Evolutionary conservation across 1,140 invertebrate genomes (phyloP).

Genomic region (Phenacoccus solenopsis): DNA sequence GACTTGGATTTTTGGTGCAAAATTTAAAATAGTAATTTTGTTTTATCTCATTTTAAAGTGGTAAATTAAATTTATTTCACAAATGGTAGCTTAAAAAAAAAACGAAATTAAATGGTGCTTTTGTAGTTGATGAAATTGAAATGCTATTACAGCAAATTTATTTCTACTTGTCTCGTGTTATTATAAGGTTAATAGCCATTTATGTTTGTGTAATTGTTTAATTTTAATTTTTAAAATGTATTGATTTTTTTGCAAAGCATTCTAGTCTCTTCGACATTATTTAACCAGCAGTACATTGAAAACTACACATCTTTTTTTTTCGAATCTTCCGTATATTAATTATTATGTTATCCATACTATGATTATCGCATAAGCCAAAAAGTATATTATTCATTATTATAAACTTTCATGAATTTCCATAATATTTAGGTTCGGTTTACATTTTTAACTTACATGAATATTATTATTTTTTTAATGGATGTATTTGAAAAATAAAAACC

Average conservation of each 20-base stretch:
- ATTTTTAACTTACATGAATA: background rate
- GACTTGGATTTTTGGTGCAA: too few relatives aligned
- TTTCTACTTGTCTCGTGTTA: too few relatives aligned
- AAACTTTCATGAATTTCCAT: background rate
- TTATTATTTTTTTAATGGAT: too few relatives aligned
- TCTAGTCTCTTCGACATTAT: background rate
- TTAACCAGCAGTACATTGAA: too few relatives aligned
- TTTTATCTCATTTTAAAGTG: too few relatives aligned
- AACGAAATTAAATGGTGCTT: background rate
- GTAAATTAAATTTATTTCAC: too few relatives aligned
- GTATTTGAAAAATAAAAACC: too few relatives aligned
- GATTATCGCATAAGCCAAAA: background rate
- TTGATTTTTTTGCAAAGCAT: background rate
- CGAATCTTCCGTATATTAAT: background rate
- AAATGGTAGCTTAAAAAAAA: background rate
- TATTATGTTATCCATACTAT: background rate
- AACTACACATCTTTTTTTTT: too few relatives aligned
- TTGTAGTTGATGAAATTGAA: background rate
- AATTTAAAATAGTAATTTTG: too few relatives aligned
- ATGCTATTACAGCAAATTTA: too few relatives aligned
- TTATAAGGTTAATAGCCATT: background rate
- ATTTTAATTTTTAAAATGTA: background rate
- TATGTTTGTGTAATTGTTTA: background rate
- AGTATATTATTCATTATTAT: background rate
- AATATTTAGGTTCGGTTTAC: background rate